Base-by-base conservation (phyloP, 2,113 vertebrate species). In the Ibidorhyncha struthersii region DNA sequence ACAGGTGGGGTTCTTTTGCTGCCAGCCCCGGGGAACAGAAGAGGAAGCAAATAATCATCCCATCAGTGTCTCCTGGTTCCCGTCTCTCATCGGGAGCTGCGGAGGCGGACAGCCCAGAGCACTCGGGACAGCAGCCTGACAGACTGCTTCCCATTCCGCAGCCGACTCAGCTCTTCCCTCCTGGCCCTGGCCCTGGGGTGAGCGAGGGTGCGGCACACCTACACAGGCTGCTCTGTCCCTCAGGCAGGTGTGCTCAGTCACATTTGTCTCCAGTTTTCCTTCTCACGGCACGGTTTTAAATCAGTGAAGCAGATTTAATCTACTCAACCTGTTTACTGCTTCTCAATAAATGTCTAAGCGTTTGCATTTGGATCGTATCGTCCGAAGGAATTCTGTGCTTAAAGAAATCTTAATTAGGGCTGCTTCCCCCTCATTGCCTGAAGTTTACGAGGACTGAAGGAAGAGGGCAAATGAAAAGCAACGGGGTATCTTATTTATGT, bases 341-440 rank as follows among this genome's bases (percentile, higher is more conserved):
- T 25, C 58, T 41, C 29, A 62, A 2, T 11, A 26, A 6, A 17
- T 6, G 38, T 32, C 23, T 19, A 12, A 41, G 27, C 14, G 34
- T 38, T 55, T 41, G 32, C 50, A 14, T 21, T 62, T 23, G 22
- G n/a, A 32, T 23, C 0, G 0, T 6, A 30, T 3, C 0, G 0
- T 55, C n/a, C 6, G 3, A 49, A 85, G 59, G 11, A 69, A 77
- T 40, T 55, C 16, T 49, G 20, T 77, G 15, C 41, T 45, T 52
- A 7, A 40, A 61, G 19, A 49, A 27, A 6, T 34, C 36, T 32
- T 15, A n/a, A 52, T 21, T 67, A 9, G 12, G 1, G 3, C 34
- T 76, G n/a, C 36, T 55, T 78, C 21, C 34, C 15, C 3, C 5
- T 12, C 25, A 0, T 38, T 69, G 55, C 58, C 25, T 5, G 0